These are phyloP conservation scores for Phortica variegata DNA, from an alignment of 1,140 invertebrate genomes.

Conservation along the genomic window DNA sequence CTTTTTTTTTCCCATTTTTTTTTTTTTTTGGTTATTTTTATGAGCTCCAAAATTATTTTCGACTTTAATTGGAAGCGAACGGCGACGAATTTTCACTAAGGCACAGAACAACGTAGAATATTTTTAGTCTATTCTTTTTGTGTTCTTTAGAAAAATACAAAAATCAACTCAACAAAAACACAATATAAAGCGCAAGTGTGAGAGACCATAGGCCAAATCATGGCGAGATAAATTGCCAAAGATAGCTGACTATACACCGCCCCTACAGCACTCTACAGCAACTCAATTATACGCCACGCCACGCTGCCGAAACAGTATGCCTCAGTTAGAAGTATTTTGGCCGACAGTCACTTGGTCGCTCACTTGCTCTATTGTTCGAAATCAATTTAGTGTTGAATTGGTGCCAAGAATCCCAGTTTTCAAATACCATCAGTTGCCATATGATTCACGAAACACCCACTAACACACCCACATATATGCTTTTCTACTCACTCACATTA, in stretches of 20 bases:
- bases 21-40: constrained; percentile 2
- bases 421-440: too few relatives aligned
- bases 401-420: constrained; percentile 41
- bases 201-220: constrained; percentile 34
- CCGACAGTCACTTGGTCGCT: constrained; percentile 9
- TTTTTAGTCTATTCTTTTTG: constrained; percentile 11
- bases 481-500: constrained; percentile 13
- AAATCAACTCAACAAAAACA: too few relatives aligned
- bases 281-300: not conserved
- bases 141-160: not conserved
- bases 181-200: constrained; percentile 27
- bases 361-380: constrained; percentile 34
- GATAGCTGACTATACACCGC: constrained; percentile 21
- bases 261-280: not conserved
- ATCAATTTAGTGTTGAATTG: constrained; percentile 49
- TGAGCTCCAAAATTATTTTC: constrained; percentile 2
- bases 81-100: constrained; percentile 8
- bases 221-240: constrained; percentile 46
- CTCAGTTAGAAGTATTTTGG: too few relatives aligned
- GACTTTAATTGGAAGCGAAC: constrained; percentile 5
- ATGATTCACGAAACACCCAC: constrained; percentile 10
- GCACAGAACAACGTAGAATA: too few relatives aligned
- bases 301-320: too few relatives aligned
- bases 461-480: not conserved
- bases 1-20: not conserved